Evolutionary conservation across 2,888 invertebrate species (phyloP), one percentile per base, ranked within the genome.

Genomic region (Noctua janthina): DNA sequence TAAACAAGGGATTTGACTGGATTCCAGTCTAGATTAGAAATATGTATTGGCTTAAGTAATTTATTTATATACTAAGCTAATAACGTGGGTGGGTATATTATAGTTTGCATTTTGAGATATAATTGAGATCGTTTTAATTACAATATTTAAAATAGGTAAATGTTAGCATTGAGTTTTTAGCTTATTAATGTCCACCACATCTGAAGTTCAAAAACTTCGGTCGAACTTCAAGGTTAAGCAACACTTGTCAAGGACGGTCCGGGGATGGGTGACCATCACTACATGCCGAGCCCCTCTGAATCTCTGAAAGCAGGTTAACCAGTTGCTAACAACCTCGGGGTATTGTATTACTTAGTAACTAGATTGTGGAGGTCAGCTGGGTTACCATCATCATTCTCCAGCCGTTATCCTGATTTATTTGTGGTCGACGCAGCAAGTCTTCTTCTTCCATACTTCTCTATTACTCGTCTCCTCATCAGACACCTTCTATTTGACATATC

Each of bases 1-100:
- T 74, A 81, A 87, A 83, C 70, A 68, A 67, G 79, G 67, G 66
- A 73, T 83, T 78, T 43, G 39, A 39, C 51, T 74, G 79, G 71
- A 76, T 82, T 84, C 43, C 13, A 76, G 75, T 71, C 67, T 59
- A 67, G 68, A 80, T 79, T 78, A 54, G 66, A 83, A 83, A 78
- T 78, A 66, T 67, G 59, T 78, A 64, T 78, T 74, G 68, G 70
- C 51, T 70, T 20, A 51, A 70, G 67, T 66, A 68, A 80, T 80
- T 76, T 78, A 76, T 85, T 74, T 75, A 46, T 46, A 11, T 59
- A 59, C n/a, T 59, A 17, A 76, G 7, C 43, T 20, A 56, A 72
- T 62, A 54, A 64, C 43, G n/a, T 4, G 15, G n/a, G n/a, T 8
- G 20, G 29, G 6, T 39, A 2, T 59, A 39, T n/a, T 56, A 59